Base-by-base conservation (phyloP, 37 sponge, comb jelly and placozoan species). In the Beroe ovata region DNA sequence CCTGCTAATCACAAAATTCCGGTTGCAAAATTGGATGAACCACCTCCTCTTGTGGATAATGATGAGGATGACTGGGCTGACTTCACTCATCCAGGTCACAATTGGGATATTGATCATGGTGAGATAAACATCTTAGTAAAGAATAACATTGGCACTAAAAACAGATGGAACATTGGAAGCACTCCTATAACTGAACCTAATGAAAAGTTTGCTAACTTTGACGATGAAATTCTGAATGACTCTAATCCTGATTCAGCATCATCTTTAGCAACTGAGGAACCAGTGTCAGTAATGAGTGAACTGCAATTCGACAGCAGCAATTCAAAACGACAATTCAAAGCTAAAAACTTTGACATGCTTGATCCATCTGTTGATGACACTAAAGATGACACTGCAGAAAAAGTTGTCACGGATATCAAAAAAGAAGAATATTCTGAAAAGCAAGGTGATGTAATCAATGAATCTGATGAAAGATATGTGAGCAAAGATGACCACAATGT, bases 51-150 rank as follows among this genome's bases (percentile, higher is more conserved):
- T 22, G 20, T 35, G 6, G 84, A 77, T 21, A 35, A 77, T 8
- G 84, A 77, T 39, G 84, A 77, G 20, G 84, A 77, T 21, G 84
- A 77, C 2, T 77, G 84, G 84, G 84, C 84, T 40, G 84, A 77
- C 22, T 77, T 77, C 25, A 54, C 84, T 40, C 84, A 77, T 42
- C 84, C 84, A 42, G 84, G 38, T 22, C 84, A 77, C n/a, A 38
- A 77, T 16, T 77, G 84, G 84, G 84, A 42, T 4, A 38, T 77
- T 23, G 84, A 77, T 35, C 84, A 33, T 39, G 84, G 33, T 77
- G 54, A 77, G 19, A 39, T 77, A 4, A 35, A 77, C 26, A 28
- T 42, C 20, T 28, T 21, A 26, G 84, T 35, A 4, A 35, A 32
- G 18, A 77, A 77, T 23, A 77, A 77, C 38, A 41, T 36, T 41